These are phyloP conservation scores for Hippotragus niger DNA, from an alignment of 2,113 vertebrate genomes.

Conservation along the genomic window DNA sequence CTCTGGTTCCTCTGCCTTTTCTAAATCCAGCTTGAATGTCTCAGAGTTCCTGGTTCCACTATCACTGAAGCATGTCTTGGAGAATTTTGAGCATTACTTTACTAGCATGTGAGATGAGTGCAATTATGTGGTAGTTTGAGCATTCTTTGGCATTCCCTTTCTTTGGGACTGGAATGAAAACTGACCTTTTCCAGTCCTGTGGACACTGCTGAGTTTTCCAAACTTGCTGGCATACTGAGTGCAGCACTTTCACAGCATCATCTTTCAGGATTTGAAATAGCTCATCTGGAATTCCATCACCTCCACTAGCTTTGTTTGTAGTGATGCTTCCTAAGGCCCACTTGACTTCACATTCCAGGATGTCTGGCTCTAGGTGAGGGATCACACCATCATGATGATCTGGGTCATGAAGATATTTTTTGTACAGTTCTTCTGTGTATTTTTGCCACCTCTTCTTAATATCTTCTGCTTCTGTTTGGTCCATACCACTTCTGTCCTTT, in stretches of 20 bases:
- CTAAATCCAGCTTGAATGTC: neutral
- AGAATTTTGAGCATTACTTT: neutral
- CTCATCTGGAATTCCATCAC: neutral
- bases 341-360: neutral
- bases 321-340: neutral
- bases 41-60: neutral
- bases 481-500: neutral
- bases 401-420: neutral
- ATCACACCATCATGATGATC: neutral
- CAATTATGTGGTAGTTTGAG: rapidly evolving
- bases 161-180: neutral
- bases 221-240: neutral
- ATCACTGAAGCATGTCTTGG: neutral
- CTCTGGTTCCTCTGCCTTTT: neutral
- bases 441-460: neutral
- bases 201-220: neutral
- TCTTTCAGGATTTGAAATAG: neutral
- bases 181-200: neutral
- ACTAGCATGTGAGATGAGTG: neutral
- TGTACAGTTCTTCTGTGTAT: neutral
- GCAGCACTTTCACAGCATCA: neutral
- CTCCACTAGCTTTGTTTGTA: neutral
- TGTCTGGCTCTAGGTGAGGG: neutral
- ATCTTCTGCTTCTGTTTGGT: neutral
- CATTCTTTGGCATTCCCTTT: neutral